phyloP scores from a whole-genome alignment of 2,113 vertebrate genomes.

The Chitala chitala region DNA sequence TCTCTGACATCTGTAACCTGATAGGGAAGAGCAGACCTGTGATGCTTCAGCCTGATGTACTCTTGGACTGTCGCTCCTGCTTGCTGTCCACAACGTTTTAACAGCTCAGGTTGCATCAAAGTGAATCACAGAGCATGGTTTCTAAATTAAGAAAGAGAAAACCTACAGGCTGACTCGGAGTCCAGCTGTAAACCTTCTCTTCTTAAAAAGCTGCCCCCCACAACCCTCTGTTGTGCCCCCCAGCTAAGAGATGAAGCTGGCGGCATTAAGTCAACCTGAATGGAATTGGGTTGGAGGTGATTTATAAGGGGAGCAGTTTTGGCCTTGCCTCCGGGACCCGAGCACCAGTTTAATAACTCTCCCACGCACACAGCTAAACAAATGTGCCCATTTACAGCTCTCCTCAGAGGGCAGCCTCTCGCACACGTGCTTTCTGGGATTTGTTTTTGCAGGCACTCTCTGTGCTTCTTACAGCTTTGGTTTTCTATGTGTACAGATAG shows the following conservation, averaged over 20 bases:
- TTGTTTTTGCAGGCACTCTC: slow-evolving; percentile 35
- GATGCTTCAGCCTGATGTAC: not conserved
- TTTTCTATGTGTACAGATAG: no score
- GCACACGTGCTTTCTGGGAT: slow-evolving; percentile 33
- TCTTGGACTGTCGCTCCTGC: slow-evolving; percentile 38
- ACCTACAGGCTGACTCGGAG: no score
- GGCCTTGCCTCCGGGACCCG: slow-evolving; percentile 52
- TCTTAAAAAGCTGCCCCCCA: slow-evolving; percentile 53
- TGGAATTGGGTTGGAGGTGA: slow-evolving; percentile 70
- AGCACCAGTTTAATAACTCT: slow-evolving; percentile 64
- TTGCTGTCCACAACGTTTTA: no score
- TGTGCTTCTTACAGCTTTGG: no score
- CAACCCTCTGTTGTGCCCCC: no score
- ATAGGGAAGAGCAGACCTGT: no score
- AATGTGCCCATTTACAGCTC: slow-evolving; percentile 54
- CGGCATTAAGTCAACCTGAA: slow-evolving; percentile 72
- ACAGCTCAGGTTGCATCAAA: no score
- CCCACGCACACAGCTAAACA: slow-evolving; percentile 65
- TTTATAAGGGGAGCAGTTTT: slow-evolving; percentile 65
- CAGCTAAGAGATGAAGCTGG: slow-evolving; percentile 53
- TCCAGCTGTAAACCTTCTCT: no score
- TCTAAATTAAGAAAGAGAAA: no score
- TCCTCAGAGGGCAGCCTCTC: slow-evolving; percentile 50
- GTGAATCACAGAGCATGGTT: no score
- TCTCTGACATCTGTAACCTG: no score